Percentiles rank a stretch among this genome's conserved stretches.
phyloP scores from a whole-genome alignment of 1,140 invertebrate species.

The Drosophila insularis region DNA sequence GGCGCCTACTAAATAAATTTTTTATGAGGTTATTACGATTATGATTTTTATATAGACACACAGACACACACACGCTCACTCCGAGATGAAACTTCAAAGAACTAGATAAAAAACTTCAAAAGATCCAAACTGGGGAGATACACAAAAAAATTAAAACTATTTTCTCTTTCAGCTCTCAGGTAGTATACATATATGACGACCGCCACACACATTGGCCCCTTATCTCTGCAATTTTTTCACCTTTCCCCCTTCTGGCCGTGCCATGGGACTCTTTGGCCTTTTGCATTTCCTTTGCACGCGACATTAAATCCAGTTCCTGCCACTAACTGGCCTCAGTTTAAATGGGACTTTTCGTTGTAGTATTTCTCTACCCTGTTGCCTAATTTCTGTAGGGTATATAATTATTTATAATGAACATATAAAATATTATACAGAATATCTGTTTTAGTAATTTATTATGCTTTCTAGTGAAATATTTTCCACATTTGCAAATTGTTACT shows the following conservation, averaged over 20 bases:
- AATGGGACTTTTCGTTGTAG: neutral
- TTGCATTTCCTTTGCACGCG: conserved; percentile 62
- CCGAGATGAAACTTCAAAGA: conserved; percentile 46
- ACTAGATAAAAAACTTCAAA: conserved; percentile 40
- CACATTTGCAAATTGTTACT: too few species aligned
- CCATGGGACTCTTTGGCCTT: conserved; percentile 22
- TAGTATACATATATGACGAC: conserved; percentile 22
- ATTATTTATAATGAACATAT: too few species aligned
- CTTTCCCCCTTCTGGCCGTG: neutral
- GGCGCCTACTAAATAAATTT: conserved; percentile 22
- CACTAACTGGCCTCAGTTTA: conserved; percentile 38
- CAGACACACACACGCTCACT: neutral
- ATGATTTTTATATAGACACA: conserved; percentile 28
- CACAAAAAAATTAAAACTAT: conserved; percentile 28
- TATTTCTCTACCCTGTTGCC: neutral
- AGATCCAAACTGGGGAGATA: conserved; percentile 1
- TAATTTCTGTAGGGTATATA: neutral
- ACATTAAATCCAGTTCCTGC: conserved; percentile 77
- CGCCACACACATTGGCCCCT: conserved; percentile 30
- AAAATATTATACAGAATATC: too few species aligned
- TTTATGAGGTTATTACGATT: conserved; percentile 63
- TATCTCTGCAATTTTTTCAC: neutral
- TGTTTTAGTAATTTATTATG: too few species aligned
- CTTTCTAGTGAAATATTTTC: too few species aligned
- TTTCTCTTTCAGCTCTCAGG: conserved; percentile 5